These are phyloP conservation scores for Gambelia wislizenii DNA, from an alignment of 2,797 vertebrate genomes.

Conservation along the genomic window DNA sequence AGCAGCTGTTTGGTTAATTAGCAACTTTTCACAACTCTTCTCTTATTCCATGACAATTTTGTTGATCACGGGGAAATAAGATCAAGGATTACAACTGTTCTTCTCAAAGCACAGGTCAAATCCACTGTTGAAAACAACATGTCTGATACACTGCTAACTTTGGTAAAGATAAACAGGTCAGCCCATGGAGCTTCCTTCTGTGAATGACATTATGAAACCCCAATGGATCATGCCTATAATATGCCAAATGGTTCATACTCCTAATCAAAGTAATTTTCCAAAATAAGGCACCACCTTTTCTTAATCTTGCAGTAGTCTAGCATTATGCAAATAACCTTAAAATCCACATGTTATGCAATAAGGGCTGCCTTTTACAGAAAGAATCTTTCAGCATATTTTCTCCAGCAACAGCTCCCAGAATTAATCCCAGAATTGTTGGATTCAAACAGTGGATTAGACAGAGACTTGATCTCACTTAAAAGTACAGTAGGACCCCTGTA, in stretches of 20 bases:
- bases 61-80: neutral
- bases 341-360: neutral
- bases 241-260: neutral
- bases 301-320: neutral
- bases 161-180: neutral
- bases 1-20: neutral
- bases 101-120: neutral
- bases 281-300: neutral
- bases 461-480: too few species aligned
- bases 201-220: neutral
- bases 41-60: neutral
- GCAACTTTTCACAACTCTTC: neutral
- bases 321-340: neutral
- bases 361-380: neutral
- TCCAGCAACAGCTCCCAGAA: too few species aligned
- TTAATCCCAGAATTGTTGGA: too few species aligned
- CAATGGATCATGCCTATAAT: too few species aligned
- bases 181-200: neutral
- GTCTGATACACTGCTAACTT: neutral
- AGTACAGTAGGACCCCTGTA: too few species aligned
- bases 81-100: neutral
- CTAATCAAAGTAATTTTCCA: neutral
- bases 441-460: too few species aligned
- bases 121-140: neutral
- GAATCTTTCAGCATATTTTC: too few species aligned